Evolutionary conservation across 2,797 vertebrate species (phyloP).

Genomic region (Danio jaintianensis): DNA sequence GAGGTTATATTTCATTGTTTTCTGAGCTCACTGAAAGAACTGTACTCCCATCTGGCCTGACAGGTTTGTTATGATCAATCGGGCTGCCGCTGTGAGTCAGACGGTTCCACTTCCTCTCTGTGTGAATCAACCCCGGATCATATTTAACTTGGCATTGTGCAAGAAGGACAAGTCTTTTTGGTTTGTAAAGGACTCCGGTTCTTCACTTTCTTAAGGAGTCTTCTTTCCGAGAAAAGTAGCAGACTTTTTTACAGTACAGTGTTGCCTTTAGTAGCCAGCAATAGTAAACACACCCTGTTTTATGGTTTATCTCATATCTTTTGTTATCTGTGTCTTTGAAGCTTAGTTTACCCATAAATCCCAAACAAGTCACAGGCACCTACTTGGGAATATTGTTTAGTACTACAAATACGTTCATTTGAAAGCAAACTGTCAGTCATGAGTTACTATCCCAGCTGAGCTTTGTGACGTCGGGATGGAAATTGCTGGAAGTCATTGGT

Average conservation of each 20-base stretch:
- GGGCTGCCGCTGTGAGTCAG: conserved; percentile 34
- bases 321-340: conserved; percentile 5
- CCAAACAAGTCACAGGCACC: neutral
- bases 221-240: conserved; percentile 11
- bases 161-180: neutral
- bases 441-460: conserved; percentile 1
- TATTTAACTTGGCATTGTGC: neutral
- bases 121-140: conserved; percentile 25
- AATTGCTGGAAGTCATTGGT: conserved; percentile 31
- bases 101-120: conserved; percentile 28
- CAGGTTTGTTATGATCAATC: conserved; percentile 31
- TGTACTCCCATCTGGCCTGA: conserved; percentile 2
- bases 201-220: conserved; percentile 11
- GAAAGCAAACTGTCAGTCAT: neutral
- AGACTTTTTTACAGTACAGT: neutral
- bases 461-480: conserved; percentile 18
- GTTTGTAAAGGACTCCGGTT: conserved; percentile 11
- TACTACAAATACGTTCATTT: neutral
- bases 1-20: neutral
- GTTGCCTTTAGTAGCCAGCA: conserved; percentile 6
- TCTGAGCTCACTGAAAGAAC: neutral
- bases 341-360: neutral
- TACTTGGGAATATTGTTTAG: neutral
- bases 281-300: conserved; percentile 42
- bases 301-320: conserved; percentile 24